These are phyloP conservation scores for Zeuzera pyrina DNA, from an alignment of 2,888 invertebrate species.

Conservation along the genomic window DNA sequence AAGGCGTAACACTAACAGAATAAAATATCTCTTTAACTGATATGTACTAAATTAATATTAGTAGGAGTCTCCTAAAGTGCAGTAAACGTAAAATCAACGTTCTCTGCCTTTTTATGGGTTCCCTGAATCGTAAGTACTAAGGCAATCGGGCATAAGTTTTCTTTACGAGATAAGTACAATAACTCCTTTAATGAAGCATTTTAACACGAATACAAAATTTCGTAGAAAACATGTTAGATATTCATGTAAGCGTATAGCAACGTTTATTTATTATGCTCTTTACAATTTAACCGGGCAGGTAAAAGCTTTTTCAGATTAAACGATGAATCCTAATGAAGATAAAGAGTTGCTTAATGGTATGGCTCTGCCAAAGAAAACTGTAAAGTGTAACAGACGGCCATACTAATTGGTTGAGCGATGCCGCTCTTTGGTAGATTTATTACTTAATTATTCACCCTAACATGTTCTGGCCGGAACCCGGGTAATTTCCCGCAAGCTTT, in stretches of 20 bases:
- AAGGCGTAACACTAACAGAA: too few relatives aligned
- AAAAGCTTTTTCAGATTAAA: slow-evolving; percentile 57
- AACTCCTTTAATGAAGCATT: too few relatives aligned
- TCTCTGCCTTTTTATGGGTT: too few relatives aligned
- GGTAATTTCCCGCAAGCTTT: slow-evolving; percentile 21
- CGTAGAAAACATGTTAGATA: slow-evolving; percentile 5
- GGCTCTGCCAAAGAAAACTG: slow-evolving; percentile 41
- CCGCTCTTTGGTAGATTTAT: slow-evolving; percentile 44
- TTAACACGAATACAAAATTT: not conserved
- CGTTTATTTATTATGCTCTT: slow-evolving; percentile 48
- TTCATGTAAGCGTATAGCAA: slow-evolving; percentile 9
- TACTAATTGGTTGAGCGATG: slow-evolving; percentile 36
- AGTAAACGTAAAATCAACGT: too few relatives aligned
- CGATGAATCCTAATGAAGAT: slow-evolving; percentile 56
- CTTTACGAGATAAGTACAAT: too few relatives aligned
- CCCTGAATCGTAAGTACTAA: too few relatives aligned
- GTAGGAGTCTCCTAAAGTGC: too few relatives aligned
- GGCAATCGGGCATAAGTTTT: too few relatives aligned
- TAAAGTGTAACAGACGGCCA: slow-evolving; percentile 35
- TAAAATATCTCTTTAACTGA: too few relatives aligned
- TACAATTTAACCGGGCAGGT: slow-evolving; percentile 44
- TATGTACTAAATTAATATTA: too few relatives aligned
- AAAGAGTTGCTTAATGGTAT: slow-evolving; percentile 45
- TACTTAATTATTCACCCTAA: slow-evolving; percentile 47
- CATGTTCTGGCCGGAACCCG: slow-evolving; percentile 19